Conservation (phyloP, 2,888 invertebrate genomes). For the Leptinotarsa peninsularis region DNA sequence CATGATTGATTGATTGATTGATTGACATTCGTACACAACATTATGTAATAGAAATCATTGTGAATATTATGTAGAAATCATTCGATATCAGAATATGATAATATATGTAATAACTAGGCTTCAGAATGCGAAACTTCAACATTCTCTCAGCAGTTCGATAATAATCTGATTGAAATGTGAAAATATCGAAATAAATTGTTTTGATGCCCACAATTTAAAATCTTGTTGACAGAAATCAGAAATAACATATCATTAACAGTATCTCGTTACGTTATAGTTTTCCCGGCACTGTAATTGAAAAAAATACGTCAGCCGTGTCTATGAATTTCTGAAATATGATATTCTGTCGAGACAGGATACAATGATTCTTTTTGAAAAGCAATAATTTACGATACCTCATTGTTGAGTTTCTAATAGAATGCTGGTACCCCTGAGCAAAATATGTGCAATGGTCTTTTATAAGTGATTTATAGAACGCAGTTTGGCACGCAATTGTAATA, state of each 20-base stretch:
- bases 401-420: conserved; percentile 37
- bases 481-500: conserved; percentile 48
- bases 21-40: too few relatives aligned
- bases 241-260: not conserved
- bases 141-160: too few relatives aligned
- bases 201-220: too few relatives aligned
- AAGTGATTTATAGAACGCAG: conserved; percentile 45
- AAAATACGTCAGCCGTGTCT: not conserved
- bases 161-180: too few relatives aligned
- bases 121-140: too few relatives aligned
- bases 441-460: conserved; percentile 45
- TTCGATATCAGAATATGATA: too few relatives aligned
- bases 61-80: too few relatives aligned
- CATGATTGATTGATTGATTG: too few relatives aligned
- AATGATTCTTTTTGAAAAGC: conserved; percentile 35
- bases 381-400: conserved; percentile 32
- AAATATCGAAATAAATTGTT: too few relatives aligned
- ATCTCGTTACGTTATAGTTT: not conserved
- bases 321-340: conserved; percentile 15
- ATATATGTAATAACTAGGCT: too few relatives aligned
- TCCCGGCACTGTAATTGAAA: not conserved
- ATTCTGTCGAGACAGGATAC: conserved; percentile 12
- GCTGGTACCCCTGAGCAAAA: conserved; percentile 47
- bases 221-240: not conserved
- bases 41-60: too few relatives aligned